Base-by-base conservation (phyloP, 2,888 invertebrate species). In the Halocaridina rubra region DNA sequence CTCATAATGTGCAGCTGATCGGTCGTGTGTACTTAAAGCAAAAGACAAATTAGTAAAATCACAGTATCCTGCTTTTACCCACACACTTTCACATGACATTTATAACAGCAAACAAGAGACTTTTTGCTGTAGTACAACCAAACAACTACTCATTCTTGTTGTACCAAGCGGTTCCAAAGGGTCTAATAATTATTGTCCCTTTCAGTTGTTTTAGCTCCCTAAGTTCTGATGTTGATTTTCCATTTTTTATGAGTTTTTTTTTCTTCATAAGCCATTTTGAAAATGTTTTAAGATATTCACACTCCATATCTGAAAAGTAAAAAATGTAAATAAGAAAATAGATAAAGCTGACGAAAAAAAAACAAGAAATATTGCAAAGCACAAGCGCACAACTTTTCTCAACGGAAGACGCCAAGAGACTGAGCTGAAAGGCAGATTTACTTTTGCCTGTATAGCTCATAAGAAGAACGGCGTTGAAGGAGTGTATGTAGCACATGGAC, bases 31-130 rank as follows among this genome's bases (percentile, higher is more conserved):
- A 61, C 61, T 19, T 22, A 61, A 19, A 61, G 61, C 61, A 22
- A 8, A 10, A 8, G 19, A 8, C 61, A 61, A 61, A 22, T 61
- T n/a, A 61, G 7, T 61, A 7, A 61, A 22, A 61, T 61, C 53
- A 5, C 53, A 75, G 39, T 57, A 75, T 46, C 75, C 75, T 75
- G 57, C 13, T 75, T 75, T 75, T 75, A 59, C 53, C 75, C n/a
- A 61, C n/a, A 61, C 61, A 61, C 61, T 61, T 46, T 46, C 53
- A 46, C 53, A 13, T 46, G 53, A 46, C 16, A 13, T 16, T 13
- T 16, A 46, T 13, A 46, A 46, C 16, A 46, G 53, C 53, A 46
- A 46, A 61, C 7, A 61, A 61, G 10, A 61, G 10, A 7, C 61
- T 61, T 19, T 61, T 61, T n/a, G 61, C 7, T 61, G 61, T 61